Conservation (phyloP, 2,888 invertebrate species). For the Calameuta filiformis region DNA sequence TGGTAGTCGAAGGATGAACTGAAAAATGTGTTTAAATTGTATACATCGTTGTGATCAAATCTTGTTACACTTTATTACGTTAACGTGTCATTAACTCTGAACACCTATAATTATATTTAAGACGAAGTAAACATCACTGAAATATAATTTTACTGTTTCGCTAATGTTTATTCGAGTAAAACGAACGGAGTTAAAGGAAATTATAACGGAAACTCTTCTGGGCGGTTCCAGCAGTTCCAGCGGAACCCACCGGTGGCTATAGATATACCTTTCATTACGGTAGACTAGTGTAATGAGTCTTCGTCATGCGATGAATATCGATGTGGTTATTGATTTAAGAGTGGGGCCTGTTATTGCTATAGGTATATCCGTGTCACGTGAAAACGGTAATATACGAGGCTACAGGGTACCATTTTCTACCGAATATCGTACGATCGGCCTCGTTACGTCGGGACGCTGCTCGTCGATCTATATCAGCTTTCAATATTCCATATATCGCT, state of each 20-base stretch:
- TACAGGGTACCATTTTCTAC: background rate
- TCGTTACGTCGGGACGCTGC: background rate
- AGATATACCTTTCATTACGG: background rate
- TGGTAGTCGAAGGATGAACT: too few species aligned
- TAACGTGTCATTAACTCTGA: background rate
- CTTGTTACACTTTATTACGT: background rate
- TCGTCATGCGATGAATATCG: background rate
- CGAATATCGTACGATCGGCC: background rate
- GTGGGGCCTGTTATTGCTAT: background rate
- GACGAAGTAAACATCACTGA: background rate
- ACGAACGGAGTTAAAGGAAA: background rate
- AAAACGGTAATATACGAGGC: background rate
- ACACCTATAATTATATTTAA: background rate
- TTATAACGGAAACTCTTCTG: background rate
- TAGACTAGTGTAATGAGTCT: background rate
- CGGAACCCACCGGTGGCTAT: background rate
- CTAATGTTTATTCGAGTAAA: background rate
- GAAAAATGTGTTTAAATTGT: too few species aligned
- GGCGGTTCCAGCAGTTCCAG: background rate
- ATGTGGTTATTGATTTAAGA: background rate
- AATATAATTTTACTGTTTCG: background rate
- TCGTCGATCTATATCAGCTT: background rate
- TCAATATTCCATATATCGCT: background rate
- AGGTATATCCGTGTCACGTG: background rate
- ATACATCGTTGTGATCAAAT: background rate